Percentiles rank a stretch among this genome's conserved stretches.
Evolutionary conservation across 2,797 vertebrate species (phyloP).

Genomic region (Melanotaenia nigrans): DNA sequence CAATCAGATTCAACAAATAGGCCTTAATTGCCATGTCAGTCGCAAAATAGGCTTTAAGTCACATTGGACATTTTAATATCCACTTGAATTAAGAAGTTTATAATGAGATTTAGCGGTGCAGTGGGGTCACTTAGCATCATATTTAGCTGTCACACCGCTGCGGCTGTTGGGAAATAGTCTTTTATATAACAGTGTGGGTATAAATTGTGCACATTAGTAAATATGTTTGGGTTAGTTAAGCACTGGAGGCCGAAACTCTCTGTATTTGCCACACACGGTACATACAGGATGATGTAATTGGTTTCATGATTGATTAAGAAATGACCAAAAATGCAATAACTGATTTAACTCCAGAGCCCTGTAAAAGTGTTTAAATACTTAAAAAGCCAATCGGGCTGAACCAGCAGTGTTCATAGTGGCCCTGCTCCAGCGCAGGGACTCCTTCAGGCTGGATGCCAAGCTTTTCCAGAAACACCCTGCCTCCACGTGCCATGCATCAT

Average conservation of each 20-base stretch:
- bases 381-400: constrained; percentile 13
- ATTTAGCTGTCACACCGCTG: constrained; percentile 24
- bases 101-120: constrained; percentile 48
- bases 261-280: background rate
- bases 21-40: constrained; percentile 68
- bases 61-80: constrained; percentile 64
- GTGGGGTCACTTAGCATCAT: constrained; percentile 9
- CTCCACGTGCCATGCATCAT: constrained; percentile 61
- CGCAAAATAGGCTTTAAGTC: constrained; percentile 55
- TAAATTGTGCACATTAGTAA: background rate
- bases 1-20: constrained; percentile 66
- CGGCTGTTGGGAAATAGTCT: constrained; percentile 6
- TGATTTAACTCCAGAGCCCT: too few relatives aligned
- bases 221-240: constrained; percentile 8
- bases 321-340: too few relatives aligned
- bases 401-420: constrained; percentile 16
- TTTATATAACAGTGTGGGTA: constrained; percentile 15
- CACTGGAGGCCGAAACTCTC: background rate
- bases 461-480: constrained; percentile 54
- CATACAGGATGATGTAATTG: background rate
- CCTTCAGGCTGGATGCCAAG: constrained; percentile 54
- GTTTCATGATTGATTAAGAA: background rate
- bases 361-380: background rate
- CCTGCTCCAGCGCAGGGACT: constrained; percentile 38
- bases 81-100: constrained; percentile 47